A percentile compares a stretch with the other conserved stretches of the same genome.
Conservation (phyloP, 2,888 invertebrate genomes). For the Callosobruchus maculatus region DNA sequence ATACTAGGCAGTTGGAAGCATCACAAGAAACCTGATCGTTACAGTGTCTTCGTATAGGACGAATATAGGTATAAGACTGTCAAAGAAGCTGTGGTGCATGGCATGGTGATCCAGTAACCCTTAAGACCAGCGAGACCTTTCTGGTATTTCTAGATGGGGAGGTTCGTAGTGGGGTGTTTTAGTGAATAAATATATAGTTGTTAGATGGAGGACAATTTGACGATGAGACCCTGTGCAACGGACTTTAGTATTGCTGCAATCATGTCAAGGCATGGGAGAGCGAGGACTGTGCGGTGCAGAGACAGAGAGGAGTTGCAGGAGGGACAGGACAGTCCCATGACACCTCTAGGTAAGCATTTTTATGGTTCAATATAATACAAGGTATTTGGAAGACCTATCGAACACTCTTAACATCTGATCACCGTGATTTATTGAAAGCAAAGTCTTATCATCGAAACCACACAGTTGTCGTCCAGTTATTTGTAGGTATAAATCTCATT, state of each 20-base stretch:
- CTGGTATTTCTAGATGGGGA: neutral
- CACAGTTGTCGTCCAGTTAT: too few relatives aligned
- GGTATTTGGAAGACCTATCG: too few relatives aligned
- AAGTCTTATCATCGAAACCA: too few relatives aligned
- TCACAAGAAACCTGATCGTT: too few relatives aligned
- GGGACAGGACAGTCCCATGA: conserved; percentile 28
- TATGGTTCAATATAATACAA: neutral
- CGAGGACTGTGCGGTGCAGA: conserved; percentile 59
- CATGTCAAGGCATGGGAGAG: conserved; percentile 73
- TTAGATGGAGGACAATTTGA: conserved; percentile 63
- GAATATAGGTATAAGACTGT: too few relatives aligned
- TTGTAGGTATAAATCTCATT: too few relatives aligned
- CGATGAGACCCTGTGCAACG: conserved; percentile 78
- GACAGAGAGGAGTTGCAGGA: conserved; percentile 36
- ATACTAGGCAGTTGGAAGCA: too few relatives aligned
- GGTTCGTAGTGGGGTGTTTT: conserved; percentile 22
- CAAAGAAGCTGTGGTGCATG: neutral
- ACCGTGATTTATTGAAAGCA: too few relatives aligned
- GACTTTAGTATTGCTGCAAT: conserved; percentile 96
- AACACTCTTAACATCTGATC: too few relatives aligned
- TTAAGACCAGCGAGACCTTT: neutral
- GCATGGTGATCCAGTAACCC: neutral
- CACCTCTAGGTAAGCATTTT: conserved; percentile 44
- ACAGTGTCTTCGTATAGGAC: too few relatives aligned
- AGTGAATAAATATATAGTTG: neutral